Conservation (phyloP, 2,113 vertebrate genomes). For the Xyliphius kryptos region DNA sequence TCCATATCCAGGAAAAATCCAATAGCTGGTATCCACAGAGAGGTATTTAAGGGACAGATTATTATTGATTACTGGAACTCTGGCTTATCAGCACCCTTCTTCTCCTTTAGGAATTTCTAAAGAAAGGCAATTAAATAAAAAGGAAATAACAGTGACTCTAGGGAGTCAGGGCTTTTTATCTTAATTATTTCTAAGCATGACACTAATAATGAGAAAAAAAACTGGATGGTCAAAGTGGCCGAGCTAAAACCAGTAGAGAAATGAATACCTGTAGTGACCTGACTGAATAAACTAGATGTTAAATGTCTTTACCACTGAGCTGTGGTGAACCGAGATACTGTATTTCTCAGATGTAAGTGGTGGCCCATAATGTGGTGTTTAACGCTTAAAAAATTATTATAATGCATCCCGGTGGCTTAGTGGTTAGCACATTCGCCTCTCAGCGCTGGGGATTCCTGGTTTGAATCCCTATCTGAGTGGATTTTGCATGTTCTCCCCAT, state of each 20-base stretch:
- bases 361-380: not conserved
- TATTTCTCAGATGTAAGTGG: not conserved
- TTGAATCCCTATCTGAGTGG: too few species aligned
- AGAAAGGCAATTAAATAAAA: conserved; percentile 59
- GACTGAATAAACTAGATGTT: conserved; percentile 5
- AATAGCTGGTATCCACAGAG: conserved; percentile 61
- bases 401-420: too few species aligned
- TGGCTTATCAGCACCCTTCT: conserved; percentile 49
- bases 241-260: not conserved
- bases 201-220: conserved; percentile 22
- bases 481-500: too few species aligned
- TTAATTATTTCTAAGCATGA: conserved; percentile 9
- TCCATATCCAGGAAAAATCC: conserved; percentile 46
- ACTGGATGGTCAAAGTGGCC: not conserved
- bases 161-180: conserved; percentile 37
- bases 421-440: too few species aligned
- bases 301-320: not conserved
- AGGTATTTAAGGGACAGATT: conserved; percentile 51
- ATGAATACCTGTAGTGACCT: not conserved
- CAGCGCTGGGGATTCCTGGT: too few species aligned
- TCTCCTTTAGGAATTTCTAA: conserved; percentile 47
- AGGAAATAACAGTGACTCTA: conserved; percentile 29
- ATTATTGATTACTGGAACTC: conserved; percentile 58
- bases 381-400: too few species aligned
- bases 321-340: not conserved